Conservation (phyloP, 53 echinoderm and acorn worm genomes). For the Temnopleurus reevesii region DNA sequence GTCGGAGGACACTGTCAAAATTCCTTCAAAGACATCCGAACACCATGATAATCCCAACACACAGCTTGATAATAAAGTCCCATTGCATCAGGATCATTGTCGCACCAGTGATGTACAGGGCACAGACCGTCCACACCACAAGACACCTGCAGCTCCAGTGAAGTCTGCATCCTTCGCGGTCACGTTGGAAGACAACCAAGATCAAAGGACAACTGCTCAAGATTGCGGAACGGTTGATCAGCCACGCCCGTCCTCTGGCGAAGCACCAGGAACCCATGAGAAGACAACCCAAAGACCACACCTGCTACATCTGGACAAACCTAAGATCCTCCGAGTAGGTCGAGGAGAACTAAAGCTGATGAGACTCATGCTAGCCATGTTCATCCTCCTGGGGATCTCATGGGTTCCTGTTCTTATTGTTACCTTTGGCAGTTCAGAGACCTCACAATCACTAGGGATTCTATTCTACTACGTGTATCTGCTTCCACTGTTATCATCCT, state of each 20-base stretch:
- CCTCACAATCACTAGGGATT: no score
- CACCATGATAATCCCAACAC: not conserved
- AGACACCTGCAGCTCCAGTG: not conserved
- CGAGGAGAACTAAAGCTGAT: slow-evolving; percentile 38
- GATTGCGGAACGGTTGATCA: not conserved
- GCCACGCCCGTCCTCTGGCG: not conserved
- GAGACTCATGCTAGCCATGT: slow-evolving; percentile 33
- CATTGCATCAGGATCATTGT: not conserved
- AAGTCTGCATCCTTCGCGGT: not conserved
- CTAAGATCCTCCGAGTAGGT: slow-evolving; percentile 6
- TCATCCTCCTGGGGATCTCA: not conserved
- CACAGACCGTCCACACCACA: not conserved
- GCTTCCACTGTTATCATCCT: slow-evolving; percentile 4
- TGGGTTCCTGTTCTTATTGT: not conserved
- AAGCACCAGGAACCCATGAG: not conserved
- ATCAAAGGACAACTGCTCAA: not conserved
- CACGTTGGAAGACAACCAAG: not conserved
- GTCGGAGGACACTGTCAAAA: not conserved
- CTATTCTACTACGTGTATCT: not conserved
- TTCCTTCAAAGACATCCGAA: not conserved
- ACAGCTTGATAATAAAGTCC: not conserved
- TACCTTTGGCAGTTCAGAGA: not conserved
- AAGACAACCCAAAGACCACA: not conserved
- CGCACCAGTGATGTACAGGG: not conserved
- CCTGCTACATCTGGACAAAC: not conserved